phyloP scores from a whole-genome alignment of 2,113 vertebrate genomes.

The Oceanodroma tethys region DNA sequence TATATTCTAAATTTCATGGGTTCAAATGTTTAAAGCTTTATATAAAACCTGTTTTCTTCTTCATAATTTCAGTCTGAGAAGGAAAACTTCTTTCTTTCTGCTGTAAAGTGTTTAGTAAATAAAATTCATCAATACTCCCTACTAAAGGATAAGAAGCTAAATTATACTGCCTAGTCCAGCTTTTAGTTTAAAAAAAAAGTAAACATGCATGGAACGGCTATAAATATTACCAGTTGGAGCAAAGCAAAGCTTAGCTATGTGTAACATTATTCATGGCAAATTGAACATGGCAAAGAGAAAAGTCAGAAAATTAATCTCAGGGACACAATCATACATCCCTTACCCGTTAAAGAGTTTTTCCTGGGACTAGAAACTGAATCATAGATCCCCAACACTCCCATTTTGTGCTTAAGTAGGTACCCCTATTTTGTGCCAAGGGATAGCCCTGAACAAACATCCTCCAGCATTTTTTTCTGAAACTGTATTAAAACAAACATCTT shows the following conservation, averaged over 20 bases:
- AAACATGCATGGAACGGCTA: neutral
- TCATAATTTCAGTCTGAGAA: neutral
- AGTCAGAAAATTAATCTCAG: neutral
- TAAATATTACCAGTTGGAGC: neutral
- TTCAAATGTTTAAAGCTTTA: neutral
- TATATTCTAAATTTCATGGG: neutral
- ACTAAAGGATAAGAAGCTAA: neutral
- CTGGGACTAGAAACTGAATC: neutral
- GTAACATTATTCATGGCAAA: neutral
- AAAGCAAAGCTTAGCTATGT: neutral
- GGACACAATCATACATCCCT: neutral
- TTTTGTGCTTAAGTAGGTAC: neutral
- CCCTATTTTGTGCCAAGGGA: neutral
- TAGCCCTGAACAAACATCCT: neutral
- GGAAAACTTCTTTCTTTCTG: neutral
- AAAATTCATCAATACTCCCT: neutral
- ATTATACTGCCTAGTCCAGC: neutral
- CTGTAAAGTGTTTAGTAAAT: neutral
- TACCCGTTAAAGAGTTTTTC: neutral
- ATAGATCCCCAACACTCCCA: neutral
- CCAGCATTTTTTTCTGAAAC: neutral
- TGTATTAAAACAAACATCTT: neutral
- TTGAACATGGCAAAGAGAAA: neutral
- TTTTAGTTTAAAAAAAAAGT: neutral
- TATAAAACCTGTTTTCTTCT: neutral